Base-by-base conservation (phyloP, 2,888 invertebrate species). In the Hermaeophaga mercurialis region DNA sequence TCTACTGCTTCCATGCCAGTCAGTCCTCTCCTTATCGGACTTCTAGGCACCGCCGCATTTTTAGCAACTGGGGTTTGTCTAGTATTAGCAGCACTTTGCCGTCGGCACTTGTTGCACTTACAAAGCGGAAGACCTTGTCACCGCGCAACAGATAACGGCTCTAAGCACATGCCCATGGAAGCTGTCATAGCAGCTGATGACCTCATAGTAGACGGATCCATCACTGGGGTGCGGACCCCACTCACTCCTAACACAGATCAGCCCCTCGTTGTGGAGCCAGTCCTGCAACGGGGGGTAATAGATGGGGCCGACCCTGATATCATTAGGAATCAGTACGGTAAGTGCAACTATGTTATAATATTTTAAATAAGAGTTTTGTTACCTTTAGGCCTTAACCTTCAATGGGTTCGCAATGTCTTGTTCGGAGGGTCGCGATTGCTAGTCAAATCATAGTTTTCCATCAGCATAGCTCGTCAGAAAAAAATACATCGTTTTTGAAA, bases 251-350 rank as follows among this genome's bases (percentile, higher is more conserved):
- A 41, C 26, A 62, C 57, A 15, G 60, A 64, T 7, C 61, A 58
- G 19, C 64, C 65, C 19, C 66, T 71, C 12, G 66, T 68, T n/a
- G 67, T 66, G 9, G 73, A 72, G 49, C 69, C 73, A 24, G 64
- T 73, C 18, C 76, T 82, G 74, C 80, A 80, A 75, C 79, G 84
- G 73, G 66, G 66, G 76, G 68, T 73, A 17, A 64, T 73, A 15
- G 88, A 88, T 68, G 90, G 90, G 71, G 88, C 89, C 48, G 91
- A 92, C 80, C 91, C 92, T 41, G 92, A 92, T 78, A 90, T 92
- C 70, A 91, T 92, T 78, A 89, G 91, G 65, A 90, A 89, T 81
- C 88, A 92, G 78, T 91, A 91, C 79, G 91, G 92, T 92, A 72
- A 84, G 85, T 77, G 22, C 4, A n/a, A n/a, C n/a, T n/a, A n/a